Evolutionary conservation across 2,797 vertebrate genomes (phyloP).

Genomic region (Notoglanidium macrostoma): DNA sequence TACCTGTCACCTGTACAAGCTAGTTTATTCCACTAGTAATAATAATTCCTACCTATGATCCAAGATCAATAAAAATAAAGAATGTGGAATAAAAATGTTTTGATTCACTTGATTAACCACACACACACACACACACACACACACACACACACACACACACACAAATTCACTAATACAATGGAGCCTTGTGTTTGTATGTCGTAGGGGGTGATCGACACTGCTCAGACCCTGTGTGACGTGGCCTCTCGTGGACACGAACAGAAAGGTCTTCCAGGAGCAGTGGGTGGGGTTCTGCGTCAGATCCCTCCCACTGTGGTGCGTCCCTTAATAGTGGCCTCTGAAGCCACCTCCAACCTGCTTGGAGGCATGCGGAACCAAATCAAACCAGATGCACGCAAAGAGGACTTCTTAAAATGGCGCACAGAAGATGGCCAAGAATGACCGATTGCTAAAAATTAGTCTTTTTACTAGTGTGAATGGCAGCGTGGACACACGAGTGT

Average conservation of each 20-base stretch:
- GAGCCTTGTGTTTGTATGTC: not conserved
- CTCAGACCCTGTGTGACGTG: slow-evolving; percentile 89
- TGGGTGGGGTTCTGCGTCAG: slow-evolving; percentile 90
- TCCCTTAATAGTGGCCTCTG: slow-evolving; percentile 88
- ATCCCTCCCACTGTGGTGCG: slow-evolving; percentile 92
- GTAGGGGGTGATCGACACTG: slow-evolving; percentile 88
- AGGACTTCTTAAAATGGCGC: slow-evolving; percentile 91
- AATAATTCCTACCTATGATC: not conserved
- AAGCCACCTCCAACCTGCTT: slow-evolving; percentile 89
- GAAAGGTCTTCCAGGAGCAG: slow-evolving; percentile 88
- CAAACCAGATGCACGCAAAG: slow-evolving; percentile 88
- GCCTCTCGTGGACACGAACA: slow-evolving; percentile 90
- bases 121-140: not conserved
- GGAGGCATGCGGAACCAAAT: slow-evolving; percentile 96
- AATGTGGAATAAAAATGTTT: not conserved
- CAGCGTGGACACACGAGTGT: slow-evolving; percentile 37
- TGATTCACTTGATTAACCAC: not conserved
- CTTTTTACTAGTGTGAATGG: slow-evolving; percentile 52
- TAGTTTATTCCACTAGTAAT: not conserved
- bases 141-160: not conserved
- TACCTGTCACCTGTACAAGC: not conserved
- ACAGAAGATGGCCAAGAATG: slow-evolving; percentile 85
- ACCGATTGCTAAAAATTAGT: slow-evolving; percentile 51
- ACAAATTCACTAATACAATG: not conserved
- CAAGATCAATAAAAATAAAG: not conserved